Conservation (phyloP, 2,888 invertebrate genomes). For the Eupithecia exiguata region DNA sequence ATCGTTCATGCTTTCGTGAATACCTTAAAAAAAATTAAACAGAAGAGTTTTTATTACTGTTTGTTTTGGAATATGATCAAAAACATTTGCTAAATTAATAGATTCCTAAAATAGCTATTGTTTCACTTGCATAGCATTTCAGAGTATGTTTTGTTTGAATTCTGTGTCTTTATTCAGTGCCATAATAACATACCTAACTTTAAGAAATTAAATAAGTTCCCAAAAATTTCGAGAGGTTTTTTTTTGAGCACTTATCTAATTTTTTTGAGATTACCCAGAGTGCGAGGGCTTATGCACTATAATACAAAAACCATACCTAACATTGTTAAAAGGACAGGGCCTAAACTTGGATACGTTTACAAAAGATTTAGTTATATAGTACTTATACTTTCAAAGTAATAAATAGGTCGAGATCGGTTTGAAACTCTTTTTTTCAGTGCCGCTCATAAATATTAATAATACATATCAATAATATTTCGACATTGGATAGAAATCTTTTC, state of each 20-base stretch:
- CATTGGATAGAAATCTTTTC: neutral
- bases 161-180: slow-evolving; percentile 26
- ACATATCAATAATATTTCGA: neutral
- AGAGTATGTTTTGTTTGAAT: neutral
- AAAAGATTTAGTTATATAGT: neutral
- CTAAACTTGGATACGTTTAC: neutral
- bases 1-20: neutral
- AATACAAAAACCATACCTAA: too few relatives aligned
- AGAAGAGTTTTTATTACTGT: slow-evolving; percentile 5
- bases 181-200: slow-evolving; percentile 18
- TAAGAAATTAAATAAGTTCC: too few relatives aligned
- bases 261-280: too few relatives aligned
- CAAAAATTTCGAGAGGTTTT: too few relatives aligned
- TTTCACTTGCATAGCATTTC: neutral
- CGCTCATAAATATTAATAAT: neutral
- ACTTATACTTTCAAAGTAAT: neutral
- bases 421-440: neutral
- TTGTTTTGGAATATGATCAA: neutral
- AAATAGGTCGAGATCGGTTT: neutral
- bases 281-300: too few relatives aligned
- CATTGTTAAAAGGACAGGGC: neutral
- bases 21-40: too few relatives aligned
- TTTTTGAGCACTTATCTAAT: too few relatives aligned
- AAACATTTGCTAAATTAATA: neutral
- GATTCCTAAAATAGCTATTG: neutral